Base-by-base conservation (phyloP, 1,140 invertebrate genomes). In the Cephus cinctus region DNA sequence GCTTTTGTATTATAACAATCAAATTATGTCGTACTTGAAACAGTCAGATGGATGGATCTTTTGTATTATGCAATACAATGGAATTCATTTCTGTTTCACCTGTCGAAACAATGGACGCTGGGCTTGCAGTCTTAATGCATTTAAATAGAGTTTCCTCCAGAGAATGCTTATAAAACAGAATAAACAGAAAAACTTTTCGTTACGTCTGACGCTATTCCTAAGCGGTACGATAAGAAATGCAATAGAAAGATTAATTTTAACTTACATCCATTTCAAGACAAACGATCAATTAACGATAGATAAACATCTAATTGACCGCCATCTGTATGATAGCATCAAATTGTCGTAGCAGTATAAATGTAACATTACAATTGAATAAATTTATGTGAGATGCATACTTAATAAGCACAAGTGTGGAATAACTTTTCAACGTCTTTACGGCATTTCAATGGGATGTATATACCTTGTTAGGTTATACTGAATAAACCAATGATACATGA, bases 321-420 rank as follows among this genome's bases (percentile, higher is more conserved):
- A 36, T 36, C 19, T 15, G 34, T 36, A 36, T 36, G 34, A 8
- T 36, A 36, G 8, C 9, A 36, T 36, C 34, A 36, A 18, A 36
- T 36, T 11, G 34, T 30, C 19, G 19, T 15, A 14, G 8, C 15
- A 36, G 8, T 36, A 36, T 15, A 36, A 14, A 30, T 15, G 34
- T 14, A 14, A 15, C 15, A 15, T 36, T 15, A 36, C 34, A 36
- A 15, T 36, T 36, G 34, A 36, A 36, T 36, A 14, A 18, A 12
- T 18, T 3, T 18, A 14, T 36, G 34, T 36, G 34, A 3, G 14
- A 8, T 15, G 34, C 34, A 36, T 36, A 36, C 34, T 9, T 36
- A 36, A 36, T 36, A 6, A 8, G 19, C 14, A 9, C 14, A 18
- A 11, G 19, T 36, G 11, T 11, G 19, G 34, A 36, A 36, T 36